These are phyloP conservation scores for Bombus balteatus DNA, from an alignment of 1,140 invertebrate species.

Conservation along the genomic window DNA sequence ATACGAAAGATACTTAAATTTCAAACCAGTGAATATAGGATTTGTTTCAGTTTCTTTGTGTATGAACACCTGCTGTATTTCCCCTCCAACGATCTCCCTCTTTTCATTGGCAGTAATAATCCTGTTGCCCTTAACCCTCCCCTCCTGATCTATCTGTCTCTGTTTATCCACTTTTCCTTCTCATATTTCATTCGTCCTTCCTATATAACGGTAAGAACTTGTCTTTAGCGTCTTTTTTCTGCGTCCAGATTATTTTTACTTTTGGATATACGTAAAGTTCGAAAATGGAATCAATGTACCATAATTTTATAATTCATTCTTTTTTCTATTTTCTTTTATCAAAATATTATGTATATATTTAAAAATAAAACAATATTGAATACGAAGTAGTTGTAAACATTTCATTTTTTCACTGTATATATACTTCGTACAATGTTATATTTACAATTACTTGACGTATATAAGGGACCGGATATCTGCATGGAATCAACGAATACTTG, in stretches of 20 bases:
- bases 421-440: not conserved
- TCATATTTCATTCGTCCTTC: constrained; percentile 48
- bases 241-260: not conserved
- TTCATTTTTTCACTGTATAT: no score
- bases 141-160: not conserved
- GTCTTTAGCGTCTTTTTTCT: constrained; percentile 19
- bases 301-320: not conserved
- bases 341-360: not conserved
- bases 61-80: constrained; percentile 74
- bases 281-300: not conserved
- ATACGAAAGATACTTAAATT: constrained; percentile 46
- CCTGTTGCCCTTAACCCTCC: constrained; percentile 36
- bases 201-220: constrained; percentile 72
- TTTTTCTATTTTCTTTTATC: not conserved
- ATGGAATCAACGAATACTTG: not conserved
- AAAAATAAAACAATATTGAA: not conserved
- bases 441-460: not conserved
- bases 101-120: constrained; percentile 50
- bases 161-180: not conserved
- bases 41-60: constrained; percentile 76
- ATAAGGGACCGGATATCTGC: not conserved
- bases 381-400: not conserved
- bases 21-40: constrained; percentile 62
- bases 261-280: constrained; percentile 15
- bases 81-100: constrained; percentile 61